Conservation (phyloP, 2,113 vertebrate genomes). For the Ellobius talpinus region DNA sequence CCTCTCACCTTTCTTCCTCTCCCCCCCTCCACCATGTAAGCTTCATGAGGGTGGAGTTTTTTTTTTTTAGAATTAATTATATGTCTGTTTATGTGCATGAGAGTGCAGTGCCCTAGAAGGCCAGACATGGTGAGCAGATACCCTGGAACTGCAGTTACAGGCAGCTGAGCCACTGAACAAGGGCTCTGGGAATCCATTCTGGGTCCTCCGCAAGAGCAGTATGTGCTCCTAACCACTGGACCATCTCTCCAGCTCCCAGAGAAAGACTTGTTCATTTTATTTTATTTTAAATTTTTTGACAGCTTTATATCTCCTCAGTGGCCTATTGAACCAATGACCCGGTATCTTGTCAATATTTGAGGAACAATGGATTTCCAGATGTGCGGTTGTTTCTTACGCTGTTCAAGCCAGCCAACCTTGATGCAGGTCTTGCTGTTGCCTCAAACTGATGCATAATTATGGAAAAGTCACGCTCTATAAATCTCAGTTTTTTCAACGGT, state of each 20-base stretch:
- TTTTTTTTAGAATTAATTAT: not conserved
- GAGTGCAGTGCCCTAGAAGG: no score
- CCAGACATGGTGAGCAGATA: not conserved
- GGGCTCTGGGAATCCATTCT: not conserved
- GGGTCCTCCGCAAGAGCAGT: not conserved
- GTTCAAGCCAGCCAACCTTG: not conserved
- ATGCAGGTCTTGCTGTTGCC: not conserved
- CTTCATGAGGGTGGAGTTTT: not conserved
- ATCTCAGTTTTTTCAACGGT: constrained; percentile 1
- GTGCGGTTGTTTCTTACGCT: not conserved
- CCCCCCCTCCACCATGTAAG: not conserved
- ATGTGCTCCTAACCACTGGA: not conserved
- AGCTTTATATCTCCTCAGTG: not conserved
- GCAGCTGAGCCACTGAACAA: no score
- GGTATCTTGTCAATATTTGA: not conserved
- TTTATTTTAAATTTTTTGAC: not conserved
- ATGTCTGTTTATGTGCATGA: not conserved
- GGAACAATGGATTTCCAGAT: not conserved
- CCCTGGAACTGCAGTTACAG: not conserved
- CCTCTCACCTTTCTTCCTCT: not conserved
- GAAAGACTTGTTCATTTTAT: no score
- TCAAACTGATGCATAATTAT: not conserved
- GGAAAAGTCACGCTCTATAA: constrained; percentile 14
- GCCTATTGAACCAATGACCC: not conserved
- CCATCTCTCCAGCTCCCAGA: not conserved